phyloP scores from a whole-genome alignment of 2,888 invertebrate species.

The Tuberolachnus salignus region DNA sequence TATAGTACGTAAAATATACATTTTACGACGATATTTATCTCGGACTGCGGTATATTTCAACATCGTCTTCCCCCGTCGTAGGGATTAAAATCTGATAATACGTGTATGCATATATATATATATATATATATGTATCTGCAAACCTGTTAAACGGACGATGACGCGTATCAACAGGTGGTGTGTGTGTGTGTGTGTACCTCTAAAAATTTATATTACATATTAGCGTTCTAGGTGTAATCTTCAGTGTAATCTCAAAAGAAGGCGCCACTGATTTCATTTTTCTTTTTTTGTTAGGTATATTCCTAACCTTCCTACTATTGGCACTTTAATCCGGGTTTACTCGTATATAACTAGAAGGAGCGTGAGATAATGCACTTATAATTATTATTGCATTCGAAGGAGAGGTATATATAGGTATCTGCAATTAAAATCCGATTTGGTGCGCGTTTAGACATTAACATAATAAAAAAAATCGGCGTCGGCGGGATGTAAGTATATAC shows the following conservation, averaged over 20 bases:
- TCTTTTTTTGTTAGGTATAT: too few species aligned
- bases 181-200: not conserved
- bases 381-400: slow-evolving; percentile 18
- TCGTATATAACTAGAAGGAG: not conserved
- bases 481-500: slow-evolving; percentile 7
- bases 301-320: slow-evolving; percentile 4
- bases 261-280: slow-evolving; percentile 55
- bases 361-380: slow-evolving; percentile 54
- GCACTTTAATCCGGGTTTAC: slow-evolving; percentile 40
- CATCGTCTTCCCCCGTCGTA: not conserved
- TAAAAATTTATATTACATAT: slow-evolving; percentile 1
- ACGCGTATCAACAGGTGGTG: slow-evolving; percentile 40
- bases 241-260: slow-evolving; percentile 6
- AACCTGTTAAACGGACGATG: slow-evolving; percentile 30
- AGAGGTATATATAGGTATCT: slow-evolving; percentile 9
- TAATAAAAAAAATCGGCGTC: not conserved
- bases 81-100: slow-evolving; percentile 27
- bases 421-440: slow-evolving; percentile 47
- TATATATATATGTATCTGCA: too few species aligned
- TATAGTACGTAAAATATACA: not conserved
- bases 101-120: too few species aligned
- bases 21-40: slow-evolving; percentile 36
- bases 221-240: slow-evolving; percentile 9
- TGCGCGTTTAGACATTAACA: slow-evolving; percentile 38
- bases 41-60: not conserved